phyloP scores from a whole-genome alignment of 23 tunicate genomes.

The Trididemnum clinides region DNA sequence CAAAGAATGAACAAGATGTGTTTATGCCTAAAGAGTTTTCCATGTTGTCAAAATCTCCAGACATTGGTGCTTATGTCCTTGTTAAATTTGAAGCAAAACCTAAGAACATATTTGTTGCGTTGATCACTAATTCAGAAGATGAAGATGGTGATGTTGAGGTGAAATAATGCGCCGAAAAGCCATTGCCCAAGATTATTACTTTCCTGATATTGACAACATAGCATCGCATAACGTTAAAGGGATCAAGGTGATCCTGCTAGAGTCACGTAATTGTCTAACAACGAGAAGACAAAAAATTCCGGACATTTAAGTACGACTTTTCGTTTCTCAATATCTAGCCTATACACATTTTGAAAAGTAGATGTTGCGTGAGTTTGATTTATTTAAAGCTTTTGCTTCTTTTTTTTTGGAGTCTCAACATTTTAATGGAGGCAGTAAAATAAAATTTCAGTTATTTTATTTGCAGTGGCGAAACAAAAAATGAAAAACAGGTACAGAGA shows the following conservation, averaged over 20 bases:
- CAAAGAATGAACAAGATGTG: background rate
- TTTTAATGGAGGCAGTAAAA: background rate
- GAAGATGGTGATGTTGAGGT: slow-evolving; percentile 15
- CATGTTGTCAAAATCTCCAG: background rate
- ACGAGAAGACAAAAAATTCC: background rate
- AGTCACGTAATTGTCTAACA: background rate
- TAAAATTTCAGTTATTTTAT: background rate
- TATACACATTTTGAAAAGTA: background rate
- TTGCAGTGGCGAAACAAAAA: background rate
- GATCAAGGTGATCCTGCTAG: background rate
- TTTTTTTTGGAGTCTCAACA: background rate
- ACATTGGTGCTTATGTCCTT: background rate
- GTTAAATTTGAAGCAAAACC: slow-evolving; percentile 1
- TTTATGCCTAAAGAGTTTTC: background rate
- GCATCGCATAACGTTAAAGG: background rate
- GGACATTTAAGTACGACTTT: background rate
- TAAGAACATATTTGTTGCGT: background rate
- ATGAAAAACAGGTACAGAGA: too few relatives aligned
- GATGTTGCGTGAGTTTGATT: background rate
- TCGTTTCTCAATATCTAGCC: background rate
- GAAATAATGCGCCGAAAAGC: background rate
- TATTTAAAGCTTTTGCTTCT: background rate
- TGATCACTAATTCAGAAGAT: slow-evolving; percentile 2
- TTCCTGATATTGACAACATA: background rate
- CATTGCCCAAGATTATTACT: background rate